Conservation (phyloP, 2,113 vertebrate genomes). For the Petroica traversi region DNA sequence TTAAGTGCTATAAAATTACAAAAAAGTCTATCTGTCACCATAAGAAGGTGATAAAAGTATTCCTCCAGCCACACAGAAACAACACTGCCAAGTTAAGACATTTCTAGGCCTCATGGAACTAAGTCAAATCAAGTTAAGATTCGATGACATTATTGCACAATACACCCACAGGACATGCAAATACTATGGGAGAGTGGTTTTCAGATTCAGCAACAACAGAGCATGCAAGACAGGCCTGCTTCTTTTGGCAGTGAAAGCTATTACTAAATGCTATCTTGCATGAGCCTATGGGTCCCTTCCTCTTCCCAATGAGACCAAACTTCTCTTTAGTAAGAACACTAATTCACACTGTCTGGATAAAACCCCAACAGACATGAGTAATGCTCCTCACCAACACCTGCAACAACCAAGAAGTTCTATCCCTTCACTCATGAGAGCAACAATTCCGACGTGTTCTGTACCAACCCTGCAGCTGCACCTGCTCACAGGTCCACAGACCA, state of each 20-base stretch:
- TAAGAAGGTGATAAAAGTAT: accelerated
- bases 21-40: not conserved
- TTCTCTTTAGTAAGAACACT: not conserved
- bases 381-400: not conserved
- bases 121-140: not conserved
- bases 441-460: accelerated
- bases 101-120: not conserved
- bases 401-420: not conserved
- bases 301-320: not conserved
- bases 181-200: not conserved
- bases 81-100: not conserved
- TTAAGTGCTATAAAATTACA: not conserved
- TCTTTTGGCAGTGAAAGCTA: not conserved
- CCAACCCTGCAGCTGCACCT: not conserved
- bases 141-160: not conserved
- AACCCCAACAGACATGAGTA: not conserved
- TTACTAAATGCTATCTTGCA: accelerated
- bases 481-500: not conserved
- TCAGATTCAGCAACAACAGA: not conserved
- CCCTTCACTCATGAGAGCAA: not conserved
- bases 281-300: not conserved
- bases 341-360: not conserved
- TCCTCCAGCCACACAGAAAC: accelerated
- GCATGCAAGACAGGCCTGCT: not conserved
- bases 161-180: not conserved